Conservation (phyloP, 2,797 vertebrate species). For the Sebastes taczanowskii region DNA sequence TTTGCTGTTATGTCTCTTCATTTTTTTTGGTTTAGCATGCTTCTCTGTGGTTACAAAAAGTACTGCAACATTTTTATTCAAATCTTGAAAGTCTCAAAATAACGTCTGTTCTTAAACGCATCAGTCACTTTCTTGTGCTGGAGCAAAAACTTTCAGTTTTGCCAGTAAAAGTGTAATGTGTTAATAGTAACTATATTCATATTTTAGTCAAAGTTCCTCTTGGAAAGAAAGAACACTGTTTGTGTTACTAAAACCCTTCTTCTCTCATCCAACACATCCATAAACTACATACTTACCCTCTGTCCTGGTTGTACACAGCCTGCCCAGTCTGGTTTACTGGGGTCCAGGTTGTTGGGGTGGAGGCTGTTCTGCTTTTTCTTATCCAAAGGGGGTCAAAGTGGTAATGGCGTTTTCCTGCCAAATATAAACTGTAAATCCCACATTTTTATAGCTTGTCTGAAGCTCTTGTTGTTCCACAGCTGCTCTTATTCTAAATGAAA, state of each 20-base stretch:
- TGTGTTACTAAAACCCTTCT: not conserved
- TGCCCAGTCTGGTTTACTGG: conserved; percentile 41
- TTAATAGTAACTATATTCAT: not conserved
- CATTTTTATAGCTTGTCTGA: conserved; percentile 57
- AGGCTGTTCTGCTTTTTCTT: conserved; percentile 56
- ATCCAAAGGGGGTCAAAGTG: conserved; percentile 66
- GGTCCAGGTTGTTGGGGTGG: conserved; percentile 22
- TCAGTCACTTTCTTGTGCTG: not conserved
- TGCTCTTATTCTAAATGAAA: conserved; percentile 44
- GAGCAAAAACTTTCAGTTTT: not conserved
- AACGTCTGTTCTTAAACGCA: not conserved
- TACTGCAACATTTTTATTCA: not conserved
- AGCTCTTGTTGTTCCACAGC: conserved; percentile 61
- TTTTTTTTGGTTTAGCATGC: not conserved
- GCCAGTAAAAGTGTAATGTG: not conserved
- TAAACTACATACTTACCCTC: conserved; percentile 25
- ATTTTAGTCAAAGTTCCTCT: not conserved
- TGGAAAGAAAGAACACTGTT: not conserved
- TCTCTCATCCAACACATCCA: conserved; percentile 38
- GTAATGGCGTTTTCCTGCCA: conserved; percentile 82
- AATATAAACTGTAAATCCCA: conserved; percentile 72
- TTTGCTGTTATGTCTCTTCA: not conserved
- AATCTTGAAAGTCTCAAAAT: not conserved
- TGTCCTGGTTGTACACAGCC: conserved; percentile 10
- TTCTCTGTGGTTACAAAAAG: not conserved